Conservation (phyloP, 2,888 invertebrate species). For the Rhamphomyia laevipes region DNA sequence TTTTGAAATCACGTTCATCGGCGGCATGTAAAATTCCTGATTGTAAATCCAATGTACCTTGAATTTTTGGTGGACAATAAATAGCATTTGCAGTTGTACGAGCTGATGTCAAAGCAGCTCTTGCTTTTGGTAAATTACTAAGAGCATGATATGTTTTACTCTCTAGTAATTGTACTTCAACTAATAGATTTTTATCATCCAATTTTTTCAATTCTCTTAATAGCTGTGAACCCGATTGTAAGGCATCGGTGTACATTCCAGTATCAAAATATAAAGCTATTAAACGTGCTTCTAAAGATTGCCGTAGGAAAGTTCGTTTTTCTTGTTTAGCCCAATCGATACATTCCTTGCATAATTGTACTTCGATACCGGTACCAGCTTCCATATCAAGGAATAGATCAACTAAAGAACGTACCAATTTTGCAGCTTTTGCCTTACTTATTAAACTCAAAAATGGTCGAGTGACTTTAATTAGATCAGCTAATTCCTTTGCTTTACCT, state of each 20-base stretch:
- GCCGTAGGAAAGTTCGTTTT: conserved; percentile 90
- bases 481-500: conserved; percentile 84
- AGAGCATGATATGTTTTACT: conserved; percentile 98
- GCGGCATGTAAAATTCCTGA: conserved; percentile 98
- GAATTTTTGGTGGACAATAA: conserved; percentile 97
- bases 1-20: conserved; percentile 99
- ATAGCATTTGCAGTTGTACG: conserved; percentile 99
- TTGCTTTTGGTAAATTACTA: conserved; percentile 89
- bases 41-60: conserved; percentile 92
- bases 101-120: conserved; percentile 94
- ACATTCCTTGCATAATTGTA: conserved; percentile 88
- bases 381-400: conserved; percentile 97
- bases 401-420: conserved; percentile 89
- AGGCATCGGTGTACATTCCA: conserved; percentile 76
- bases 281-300: conserved; percentile 88
- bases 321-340: conserved; percentile 99
- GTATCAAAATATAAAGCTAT: conserved; percentile 92
- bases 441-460: conserved; percentile 90
- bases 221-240: conserved; percentile 72
- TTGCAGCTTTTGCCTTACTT: conserved; percentile 98
- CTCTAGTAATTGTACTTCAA: conserved; percentile 95
- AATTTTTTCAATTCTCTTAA: conserved; percentile 94
- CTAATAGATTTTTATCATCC: conserved; percentile 96
- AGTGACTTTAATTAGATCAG: conserved; percentile 86
- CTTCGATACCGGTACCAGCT: conserved; percentile 90